A percentile compares a stretch with the other conserved stretches of the same genome.
These are phyloP conservation scores for Calliphora vicina DNA, from an alignment of 1,140 invertebrate genomes.

Conservation along the genomic window DNA sequence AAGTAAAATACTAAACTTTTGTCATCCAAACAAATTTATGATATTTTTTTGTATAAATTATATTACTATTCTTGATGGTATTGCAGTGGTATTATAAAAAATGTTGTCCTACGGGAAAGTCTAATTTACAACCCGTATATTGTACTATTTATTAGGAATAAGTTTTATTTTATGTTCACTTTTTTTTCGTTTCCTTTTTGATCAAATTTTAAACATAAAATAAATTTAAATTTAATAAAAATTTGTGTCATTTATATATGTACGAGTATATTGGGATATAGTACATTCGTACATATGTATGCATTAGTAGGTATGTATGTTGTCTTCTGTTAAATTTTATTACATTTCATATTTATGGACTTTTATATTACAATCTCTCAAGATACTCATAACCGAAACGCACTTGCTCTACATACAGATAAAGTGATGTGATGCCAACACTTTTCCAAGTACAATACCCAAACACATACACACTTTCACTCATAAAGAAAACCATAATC, in stretches of 20 bases:
- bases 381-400: conserved; percentile 15
- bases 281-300: neutral
- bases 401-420: neutral
- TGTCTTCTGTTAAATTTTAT: neutral
- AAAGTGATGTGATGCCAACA: neutral
- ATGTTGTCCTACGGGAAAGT: too few species aligned
- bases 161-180: neutral
- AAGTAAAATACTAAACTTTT: too few species aligned
- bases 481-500: neutral
- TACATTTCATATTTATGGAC: conserved; percentile 14
- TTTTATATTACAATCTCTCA: neutral
- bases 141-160: neutral
- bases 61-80: too few species aligned
- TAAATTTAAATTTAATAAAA: conserved; percentile 11
- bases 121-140: neutral
- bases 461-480: neutral
- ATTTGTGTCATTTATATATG: neutral
- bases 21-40: too few species aligned
- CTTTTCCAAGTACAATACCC: too few species aligned
- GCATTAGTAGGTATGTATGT: neutral
- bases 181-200: neutral
- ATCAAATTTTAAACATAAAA: neutral
- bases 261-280: neutral
- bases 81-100: too few species aligned
- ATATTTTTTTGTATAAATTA: too few species aligned